These are phyloP conservation scores for Macropus fuliginosus DNA, from an alignment of 2,797 vertebrate genomes.

Conservation along the genomic window DNA sequence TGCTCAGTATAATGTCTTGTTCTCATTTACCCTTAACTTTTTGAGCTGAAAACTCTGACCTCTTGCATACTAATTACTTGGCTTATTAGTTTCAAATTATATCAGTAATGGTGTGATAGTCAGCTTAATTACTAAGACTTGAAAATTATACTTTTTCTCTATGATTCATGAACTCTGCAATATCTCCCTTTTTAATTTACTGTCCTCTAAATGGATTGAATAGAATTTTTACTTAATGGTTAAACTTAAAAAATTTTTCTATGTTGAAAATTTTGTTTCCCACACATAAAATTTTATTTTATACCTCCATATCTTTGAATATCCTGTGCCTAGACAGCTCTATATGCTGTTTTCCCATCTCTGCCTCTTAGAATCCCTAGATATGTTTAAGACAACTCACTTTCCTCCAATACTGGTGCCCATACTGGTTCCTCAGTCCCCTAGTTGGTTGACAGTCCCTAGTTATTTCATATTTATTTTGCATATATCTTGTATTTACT, in stretches of 20 bases:
- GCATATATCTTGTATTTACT: neutral
- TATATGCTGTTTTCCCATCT: neutral
- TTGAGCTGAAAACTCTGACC: slow-evolving; percentile 86
- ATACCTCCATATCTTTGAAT: neutral
- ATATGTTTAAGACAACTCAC: neutral
- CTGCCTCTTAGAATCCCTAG: neutral
- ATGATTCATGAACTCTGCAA: slow-evolving; percentile 81
- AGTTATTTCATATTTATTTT: neutral
- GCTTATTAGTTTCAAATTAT: slow-evolving; percentile 87
- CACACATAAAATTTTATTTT: neutral
- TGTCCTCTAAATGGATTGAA: slow-evolving; percentile 77
- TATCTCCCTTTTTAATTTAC: slow-evolving; percentile 79
- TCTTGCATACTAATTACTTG: slow-evolving; percentile 86
- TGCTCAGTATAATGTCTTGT: slow-evolving; percentile 79
- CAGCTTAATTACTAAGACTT: slow-evolving; percentile 83
- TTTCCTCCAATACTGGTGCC: neutral
- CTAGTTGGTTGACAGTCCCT: neutral
- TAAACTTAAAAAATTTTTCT: slow-evolving; percentile 34
- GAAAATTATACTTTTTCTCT: slow-evolving; percentile 83
- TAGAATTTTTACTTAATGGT: slow-evolving; percentile 73
- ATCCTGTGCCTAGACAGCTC: neutral
- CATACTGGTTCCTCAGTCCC: neutral
- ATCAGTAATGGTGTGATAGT: slow-evolving; percentile 83
- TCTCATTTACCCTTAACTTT: slow-evolving; percentile 83
- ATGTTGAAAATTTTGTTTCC: neutral